Percentiles rank a stretch among this genome's conserved stretches.
Evolutionary conservation across 2,797 vertebrate species (phyloP).

Genomic region (Falco rusticolus): DNA sequence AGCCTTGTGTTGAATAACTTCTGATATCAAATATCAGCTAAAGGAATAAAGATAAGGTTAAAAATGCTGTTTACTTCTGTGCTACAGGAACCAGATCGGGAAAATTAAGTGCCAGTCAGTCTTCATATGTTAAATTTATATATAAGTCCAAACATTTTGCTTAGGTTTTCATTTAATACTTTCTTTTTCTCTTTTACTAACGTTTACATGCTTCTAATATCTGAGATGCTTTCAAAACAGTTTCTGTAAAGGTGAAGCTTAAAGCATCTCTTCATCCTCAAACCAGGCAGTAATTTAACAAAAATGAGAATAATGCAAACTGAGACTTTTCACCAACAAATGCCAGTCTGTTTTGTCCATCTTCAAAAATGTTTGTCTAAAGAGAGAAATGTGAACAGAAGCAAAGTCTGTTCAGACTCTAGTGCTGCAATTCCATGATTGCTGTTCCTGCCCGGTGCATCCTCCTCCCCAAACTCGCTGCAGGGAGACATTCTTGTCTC

Average conservation of each 20-base stretch:
- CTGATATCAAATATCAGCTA: background rate
- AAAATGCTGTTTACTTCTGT: background rate
- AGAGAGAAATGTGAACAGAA: background rate
- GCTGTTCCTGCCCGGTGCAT: accelerated
- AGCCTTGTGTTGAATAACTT: background rate
- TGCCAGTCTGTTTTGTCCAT: background rate
- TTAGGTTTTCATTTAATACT: background rate
- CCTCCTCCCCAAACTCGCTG: background rate
- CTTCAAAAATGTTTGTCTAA: background rate
- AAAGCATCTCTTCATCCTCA: background rate
- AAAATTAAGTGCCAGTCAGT: background rate
- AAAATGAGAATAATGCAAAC: background rate
- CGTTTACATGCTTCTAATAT: background rate
- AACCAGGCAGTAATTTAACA: background rate
- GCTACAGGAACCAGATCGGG: background rate
- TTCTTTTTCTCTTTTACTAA: background rate
- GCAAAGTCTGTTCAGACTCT: background rate
- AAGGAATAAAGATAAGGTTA: background rate
- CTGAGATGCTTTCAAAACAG: background rate
- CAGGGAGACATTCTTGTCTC: background rate
- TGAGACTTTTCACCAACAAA: background rate
- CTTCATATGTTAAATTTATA: background rate
- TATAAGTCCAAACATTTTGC: background rate
- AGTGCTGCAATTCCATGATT: background rate
- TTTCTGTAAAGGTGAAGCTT: background rate